Conservation (phyloP, 1,140 invertebrate species). For the Cardiocondyla obscurior region DNA sequence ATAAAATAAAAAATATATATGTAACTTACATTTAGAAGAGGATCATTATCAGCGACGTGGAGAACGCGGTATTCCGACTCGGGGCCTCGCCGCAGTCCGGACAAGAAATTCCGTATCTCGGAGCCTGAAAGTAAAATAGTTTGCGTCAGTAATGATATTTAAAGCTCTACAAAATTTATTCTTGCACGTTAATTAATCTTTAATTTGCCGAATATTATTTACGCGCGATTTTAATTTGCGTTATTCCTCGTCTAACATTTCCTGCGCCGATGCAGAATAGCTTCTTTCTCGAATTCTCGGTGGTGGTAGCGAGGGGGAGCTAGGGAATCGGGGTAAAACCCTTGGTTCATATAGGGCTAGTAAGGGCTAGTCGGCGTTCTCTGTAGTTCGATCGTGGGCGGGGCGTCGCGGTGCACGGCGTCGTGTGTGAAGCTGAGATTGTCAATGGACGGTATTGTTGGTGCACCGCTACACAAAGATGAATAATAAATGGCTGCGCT, state of each 20-base stretch:
- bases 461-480: slow-evolving; percentile 64
- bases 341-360: not conserved
- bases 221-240: not conserved
- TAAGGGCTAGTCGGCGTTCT: slow-evolving; percentile 73
- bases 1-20: no score
- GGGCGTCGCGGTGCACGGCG: slow-evolving; percentile 80
- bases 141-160: no score
- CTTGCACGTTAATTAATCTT: no score
- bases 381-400: slow-evolving; percentile 82
- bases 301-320: slow-evolving; percentile 2
- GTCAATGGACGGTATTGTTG: slow-evolving; percentile 81
- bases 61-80: no score
- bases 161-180: no score
- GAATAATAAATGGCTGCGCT: slow-evolving; percentile 80
- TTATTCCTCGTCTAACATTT: slow-evolving; percentile 2
- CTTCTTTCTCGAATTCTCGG: slow-evolving; percentile 16
- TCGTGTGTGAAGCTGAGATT: slow-evolving; percentile 82
- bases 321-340: not conserved
- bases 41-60: no score
- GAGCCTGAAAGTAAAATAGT: no score
- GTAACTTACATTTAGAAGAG: no score
- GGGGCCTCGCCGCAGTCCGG: no score
- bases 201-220: not conserved
- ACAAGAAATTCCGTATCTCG: no score
- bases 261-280: not conserved